Base-by-base conservation (phyloP, 2,797 vertebrate species). In the Coregonus ussuriensis region DNA sequence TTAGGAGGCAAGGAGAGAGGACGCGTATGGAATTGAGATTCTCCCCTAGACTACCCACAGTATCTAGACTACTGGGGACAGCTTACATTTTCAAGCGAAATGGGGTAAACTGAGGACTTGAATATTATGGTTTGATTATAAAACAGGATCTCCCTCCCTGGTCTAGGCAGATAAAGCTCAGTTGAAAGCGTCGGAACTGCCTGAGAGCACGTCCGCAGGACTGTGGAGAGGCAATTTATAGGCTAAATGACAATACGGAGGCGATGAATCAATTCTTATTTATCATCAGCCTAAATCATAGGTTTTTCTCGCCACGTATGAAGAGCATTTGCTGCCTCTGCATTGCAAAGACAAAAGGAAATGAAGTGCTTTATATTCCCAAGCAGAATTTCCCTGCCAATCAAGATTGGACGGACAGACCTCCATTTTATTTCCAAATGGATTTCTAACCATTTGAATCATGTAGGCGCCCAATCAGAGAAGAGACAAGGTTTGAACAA, bases 241-340 rank as follows among this genome's bases (percentile, higher is more conserved):
- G 53, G 79, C 82, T 75, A 82, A 86, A 89, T 82, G 76, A 87
- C 86, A 89, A 84, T 53, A 76, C 69, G 78, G 80, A 74, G 71
- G 76, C 0, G 52, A 81, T 77, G 79, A 89, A 85, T 89, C 71
- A 71, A 85, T 81, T 86, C 77, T 71, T 78, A 75, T 87, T 87
- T 37, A 85, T 83, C 80, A 80, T 79, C 75, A 41, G 75, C 66
- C 67, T 81, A 79, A 84, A 84, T 88, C 83, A 73, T 66, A 79
- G 33, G 70, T 74, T 81, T 78, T 79, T 59, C 68, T 77, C 71
- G 6, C 65, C 80, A 77, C 63, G 81, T 65, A 82, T 83, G 29
- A 71, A 79, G 72, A 84, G 82, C 74, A 47, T 87, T 88, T 74
- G 70, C 77, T 72, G 65, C 68, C 70, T 83, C 7, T 4, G 77